Evolutionary conservation across 1,140 invertebrate species (phyloP).

Genomic region (Pseudomyrmex concolor): DNA sequence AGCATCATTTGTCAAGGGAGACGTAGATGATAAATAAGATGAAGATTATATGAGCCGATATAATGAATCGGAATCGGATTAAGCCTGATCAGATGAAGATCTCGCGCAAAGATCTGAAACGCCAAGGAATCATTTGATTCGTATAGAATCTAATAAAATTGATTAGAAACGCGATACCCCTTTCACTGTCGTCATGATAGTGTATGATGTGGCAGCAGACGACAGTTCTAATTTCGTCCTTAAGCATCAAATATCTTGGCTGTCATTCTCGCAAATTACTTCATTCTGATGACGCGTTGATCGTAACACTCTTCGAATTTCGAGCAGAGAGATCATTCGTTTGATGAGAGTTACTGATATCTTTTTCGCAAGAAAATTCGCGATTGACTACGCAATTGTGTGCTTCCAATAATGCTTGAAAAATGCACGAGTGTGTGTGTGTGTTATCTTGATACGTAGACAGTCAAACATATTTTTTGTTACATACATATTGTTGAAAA

Average conservation of each 20-base stretch:
- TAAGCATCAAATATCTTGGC: constrained; percentile 44
- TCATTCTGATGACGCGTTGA: constrained; percentile 46
- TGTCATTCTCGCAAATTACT: constrained; percentile 46
- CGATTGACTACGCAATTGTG: background rate
- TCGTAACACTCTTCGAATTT: constrained; percentile 45
- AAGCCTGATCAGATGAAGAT: constrained; percentile 33
- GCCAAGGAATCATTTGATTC: constrained; percentile 46
- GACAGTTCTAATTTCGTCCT: constrained; percentile 53
- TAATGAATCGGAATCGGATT: constrained; percentile 50
- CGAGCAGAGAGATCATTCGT: background rate
- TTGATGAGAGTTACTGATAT: constrained; percentile 21
- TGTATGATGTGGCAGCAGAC: constrained; percentile 49
- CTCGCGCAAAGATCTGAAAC: background rate
- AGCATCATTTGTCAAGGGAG: background rate
- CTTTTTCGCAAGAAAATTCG: background rate
- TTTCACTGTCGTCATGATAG: constrained; percentile 31
- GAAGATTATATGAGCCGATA: constrained; percentile 20
- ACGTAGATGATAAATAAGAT: constrained; percentile 1
- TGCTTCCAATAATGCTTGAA: background rate
- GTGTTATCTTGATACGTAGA: no score
- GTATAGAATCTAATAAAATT: constrained; percentile 56
- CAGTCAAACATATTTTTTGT: no score
- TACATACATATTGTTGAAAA: no score
- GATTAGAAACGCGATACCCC: constrained; percentile 45
- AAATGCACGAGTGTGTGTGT: background rate